Base-by-base conservation (phyloP, 2,113 vertebrate genomes). In the Podocnemis expansa region DNA sequence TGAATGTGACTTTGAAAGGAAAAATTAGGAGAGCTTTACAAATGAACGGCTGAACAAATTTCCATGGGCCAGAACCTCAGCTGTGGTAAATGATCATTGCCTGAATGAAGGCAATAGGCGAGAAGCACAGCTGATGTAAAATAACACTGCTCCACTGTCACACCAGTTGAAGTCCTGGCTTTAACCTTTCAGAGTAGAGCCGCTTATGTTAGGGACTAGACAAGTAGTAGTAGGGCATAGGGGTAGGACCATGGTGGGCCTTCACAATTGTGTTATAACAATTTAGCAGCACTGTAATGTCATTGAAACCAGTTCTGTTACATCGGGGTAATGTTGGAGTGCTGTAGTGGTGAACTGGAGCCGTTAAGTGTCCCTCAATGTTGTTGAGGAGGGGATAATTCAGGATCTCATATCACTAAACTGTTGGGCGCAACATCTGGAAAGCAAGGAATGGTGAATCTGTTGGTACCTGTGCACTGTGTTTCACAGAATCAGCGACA, bases 301-400 rank as follows among this genome's bases (percentile, higher is more conserved):
- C 83, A 54, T 8, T 22, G 55, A 80, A 78, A 8, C 0, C 25
- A 41, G 56, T 43, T 76, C 12, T 89, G 58, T 1, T 1, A 38
- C 5, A 11, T 5, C 1, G 13, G 60, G 21, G 25, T 12, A 52
- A n/a, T n/a, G n/a, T n/a, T n/a, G n/a, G n/a, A n/a, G 0, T 8
- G 8, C 0, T 6, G 24, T 27, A 47, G 41, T 0, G 5, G 2
- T 63, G 58, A 91, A 78, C 12, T 17, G 22, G 43, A 4, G 1
- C 31, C n/a, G n/a, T 10, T 1, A 14, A 78, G 78, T 25, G 2
- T 4, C 8, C 7, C 58, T 14, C 58, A 75, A 85, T 87, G 51
- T 4, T 31, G 4, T 3, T 17, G 49, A 22, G 2, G 8, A 90
- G 60, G 55, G 25, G 41, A 12, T 5, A 11, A 83, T 1, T 0